Conservation (phyloP, 2,113 vertebrate species). For the Rhizomys pruinosus region DNA sequence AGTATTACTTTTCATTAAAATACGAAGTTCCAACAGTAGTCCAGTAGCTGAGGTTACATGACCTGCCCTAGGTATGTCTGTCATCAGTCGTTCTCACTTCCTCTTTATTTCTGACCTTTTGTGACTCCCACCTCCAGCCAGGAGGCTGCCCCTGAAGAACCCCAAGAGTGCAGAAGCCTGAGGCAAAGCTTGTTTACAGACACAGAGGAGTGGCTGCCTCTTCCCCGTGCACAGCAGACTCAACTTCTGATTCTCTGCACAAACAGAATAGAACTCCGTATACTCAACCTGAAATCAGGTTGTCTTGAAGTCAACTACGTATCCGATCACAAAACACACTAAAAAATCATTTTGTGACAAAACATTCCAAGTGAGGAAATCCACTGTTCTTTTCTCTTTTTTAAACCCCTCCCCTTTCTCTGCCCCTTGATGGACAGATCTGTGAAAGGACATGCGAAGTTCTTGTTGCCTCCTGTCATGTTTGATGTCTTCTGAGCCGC, state of each 20-base stretch:
- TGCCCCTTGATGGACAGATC: conserved; percentile 78
- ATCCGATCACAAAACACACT: conserved; percentile 52
- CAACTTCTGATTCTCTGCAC: neutral
- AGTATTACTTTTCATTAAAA: neutral
- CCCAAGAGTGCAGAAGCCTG: neutral
- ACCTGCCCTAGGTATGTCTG: neutral
- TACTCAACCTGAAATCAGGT: neutral
- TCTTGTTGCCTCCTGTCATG: conserved; percentile 74
- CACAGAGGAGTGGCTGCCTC: neutral
- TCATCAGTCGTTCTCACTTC: neutral
- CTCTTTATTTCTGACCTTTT: neutral
- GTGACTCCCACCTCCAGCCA: neutral
- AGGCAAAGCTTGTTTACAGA: neutral
- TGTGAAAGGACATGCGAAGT: conserved; percentile 71
- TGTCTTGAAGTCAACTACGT: conserved; percentile 29
- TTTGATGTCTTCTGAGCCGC: conserved; percentile 80
- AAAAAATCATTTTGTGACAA: conserved; percentile 17
- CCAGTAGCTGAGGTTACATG: neutral
- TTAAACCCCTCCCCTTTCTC: conserved; percentile 62
- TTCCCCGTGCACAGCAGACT: neutral
- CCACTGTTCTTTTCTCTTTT: conserved; percentile 58
- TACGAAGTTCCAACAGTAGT: neutral
- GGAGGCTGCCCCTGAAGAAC: neutral
- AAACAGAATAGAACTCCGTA: neutral
- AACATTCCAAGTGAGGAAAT: conserved; percentile 83